Percentiles rank a stretch among this genome's conserved stretches.
Evolutionary conservation across 2,888 invertebrate species (phyloP).

Genomic region (Drosophila atroscutellata): DNA sequence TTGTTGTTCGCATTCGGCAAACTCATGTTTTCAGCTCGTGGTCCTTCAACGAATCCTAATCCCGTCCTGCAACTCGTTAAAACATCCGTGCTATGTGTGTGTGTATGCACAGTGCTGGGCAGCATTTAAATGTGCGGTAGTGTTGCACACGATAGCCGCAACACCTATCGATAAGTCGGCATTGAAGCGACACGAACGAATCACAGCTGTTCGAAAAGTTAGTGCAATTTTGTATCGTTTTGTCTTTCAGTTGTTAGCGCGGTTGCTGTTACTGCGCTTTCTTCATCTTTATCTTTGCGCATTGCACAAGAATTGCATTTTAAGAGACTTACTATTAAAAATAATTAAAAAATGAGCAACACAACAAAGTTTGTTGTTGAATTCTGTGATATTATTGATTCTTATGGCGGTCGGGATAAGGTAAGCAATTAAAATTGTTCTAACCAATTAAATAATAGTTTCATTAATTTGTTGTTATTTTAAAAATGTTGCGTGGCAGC

Average conservation of each 20-base stretch:
- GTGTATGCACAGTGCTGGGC: slow-evolving; percentile 38
- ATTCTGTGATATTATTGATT: slow-evolving; percentile 90
- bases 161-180: slow-evolving; percentile 18
- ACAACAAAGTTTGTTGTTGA: slow-evolving; percentile 85
- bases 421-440: slow-evolving; percentile 83
- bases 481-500: slow-evolving; percentile 56
- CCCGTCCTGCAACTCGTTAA: slow-evolving; percentile 61
- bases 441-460: not conserved
- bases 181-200: slow-evolving; percentile 8
- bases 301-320: not conserved
- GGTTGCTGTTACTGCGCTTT: slow-evolving; percentile 17
- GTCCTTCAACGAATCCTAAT: slow-evolving; percentile 64
- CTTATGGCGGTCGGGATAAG: slow-evolving; percentile 95
- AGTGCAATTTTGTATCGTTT: slow-evolving; percentile 32
- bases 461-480: slow-evolving; percentile 1
- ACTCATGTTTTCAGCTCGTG: slow-evolving; percentile 58
- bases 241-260: slow-evolving; percentile 34
- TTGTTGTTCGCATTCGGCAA: slow-evolving; percentile 69
- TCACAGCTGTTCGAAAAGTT: slow-evolving; percentile 51
- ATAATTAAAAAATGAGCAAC: slow-evolving; percentile 54
- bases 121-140: slow-evolving; percentile 22
- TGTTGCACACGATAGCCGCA: slow-evolving; percentile 42
- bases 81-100: slow-evolving; percentile 39
- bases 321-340: not conserved
- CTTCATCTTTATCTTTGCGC: slow-evolving; percentile 7